Conservation (phyloP, 1,140 invertebrate genomes). For the Ceratosolen fusciceps region DNA sequence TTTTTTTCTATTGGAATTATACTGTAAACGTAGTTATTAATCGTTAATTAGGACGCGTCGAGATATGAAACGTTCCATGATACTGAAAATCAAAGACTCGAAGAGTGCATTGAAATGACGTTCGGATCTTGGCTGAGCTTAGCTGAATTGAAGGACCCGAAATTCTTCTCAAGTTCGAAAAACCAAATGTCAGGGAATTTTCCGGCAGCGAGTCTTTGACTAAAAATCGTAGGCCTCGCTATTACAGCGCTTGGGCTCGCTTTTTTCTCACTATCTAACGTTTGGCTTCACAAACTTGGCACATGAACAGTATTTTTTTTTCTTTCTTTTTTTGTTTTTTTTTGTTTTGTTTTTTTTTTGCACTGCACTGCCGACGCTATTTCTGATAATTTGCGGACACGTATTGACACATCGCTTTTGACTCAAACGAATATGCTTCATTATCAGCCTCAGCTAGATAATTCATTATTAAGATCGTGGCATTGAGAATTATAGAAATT, state of each 20-base stretch:
- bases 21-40: too few relatives aligned
- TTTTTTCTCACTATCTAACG: too few relatives aligned
- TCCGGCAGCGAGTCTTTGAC: background rate
- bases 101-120: background rate
- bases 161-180: background rate
- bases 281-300: too few relatives aligned
- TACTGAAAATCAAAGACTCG: background rate
- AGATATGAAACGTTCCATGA: background rate
- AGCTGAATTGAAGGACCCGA: conserved; percentile 9
- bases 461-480: too few relatives aligned
- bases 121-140: background rate
- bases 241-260: background rate
- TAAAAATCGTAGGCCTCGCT: background rate
- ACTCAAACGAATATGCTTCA: too few relatives aligned
- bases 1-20: too few relatives aligned
- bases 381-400: too few relatives aligned
- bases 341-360: background rate
- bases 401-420: too few relatives aligned
- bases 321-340: background rate
- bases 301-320: background rate
- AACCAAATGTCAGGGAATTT: background rate
- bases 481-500: too few relatives aligned
- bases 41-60: too few relatives aligned
- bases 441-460: too few relatives aligned
- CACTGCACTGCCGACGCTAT: background rate